Base-by-base conservation (phyloP, 2,797 vertebrate species). In the Pelodytes ibericus region DNA sequence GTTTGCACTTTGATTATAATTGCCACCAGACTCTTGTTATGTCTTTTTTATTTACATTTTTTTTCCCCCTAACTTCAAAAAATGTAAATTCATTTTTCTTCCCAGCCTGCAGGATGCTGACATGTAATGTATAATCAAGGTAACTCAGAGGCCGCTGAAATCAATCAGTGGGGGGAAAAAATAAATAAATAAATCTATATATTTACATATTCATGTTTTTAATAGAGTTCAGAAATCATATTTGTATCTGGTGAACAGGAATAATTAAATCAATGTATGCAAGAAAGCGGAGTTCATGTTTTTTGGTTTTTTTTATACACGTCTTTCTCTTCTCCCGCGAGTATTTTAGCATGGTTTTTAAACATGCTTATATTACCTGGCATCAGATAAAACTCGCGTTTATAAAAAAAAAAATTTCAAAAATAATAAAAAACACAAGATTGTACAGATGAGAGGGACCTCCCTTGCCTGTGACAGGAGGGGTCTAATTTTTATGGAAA, bases 191-290 rank as follows among this genome's bases (percentile, higher is more conserved):
- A n/a, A n/a, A 92, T 88, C 87, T 89, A 85, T 83, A 58, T 15
- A 87, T 89, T 92, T 92, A 87, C 91, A 92, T 93, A 92, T 92
- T 92, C 90, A 89, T 92, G 82, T 88, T 87, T 86, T 89, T 91
- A 92, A 91, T 92, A 87, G 87, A 86, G 89, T 88, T 90, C 89
- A 90, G 88, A 86, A 91, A 88, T 89, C 90, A 89, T 90, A 90
- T 90, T 89, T 90, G 89, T 86, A 82, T 83, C 85, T 88, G 89
- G 91, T 90, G 88, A 90, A 85, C 89, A 88, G 88, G 88, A 92
- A 88, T 89, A 90, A 92, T 92, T 89, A 88, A 89, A 82, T 81
- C 82, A 88, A 83, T 47, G 22, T 44, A 27, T 53, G 49, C 22
- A 24, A 53, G 24, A 24, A 24, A 53, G 16, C 13, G 18, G 13